Evolutionary conservation across 2,113 vertebrate species (phyloP), one percentile per base, ranked within the genome.

Genomic region (Chaetodon auriga): DNA sequence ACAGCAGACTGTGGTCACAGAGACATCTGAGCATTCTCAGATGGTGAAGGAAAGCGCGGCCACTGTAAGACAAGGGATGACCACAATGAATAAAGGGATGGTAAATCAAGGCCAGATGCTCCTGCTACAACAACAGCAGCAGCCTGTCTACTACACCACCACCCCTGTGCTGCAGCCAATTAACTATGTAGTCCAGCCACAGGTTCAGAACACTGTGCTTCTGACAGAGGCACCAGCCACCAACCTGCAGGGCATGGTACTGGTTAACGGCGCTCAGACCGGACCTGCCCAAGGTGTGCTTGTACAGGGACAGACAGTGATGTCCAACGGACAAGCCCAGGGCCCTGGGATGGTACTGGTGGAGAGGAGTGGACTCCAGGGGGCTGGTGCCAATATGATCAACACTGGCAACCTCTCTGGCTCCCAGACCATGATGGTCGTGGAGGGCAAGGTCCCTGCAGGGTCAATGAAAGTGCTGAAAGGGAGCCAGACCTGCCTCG

Each of bases 81-180:
- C 69, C 18, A 75, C 55, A 19, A n/a, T 82, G 43, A 55, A 66
- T 4, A 5, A 45, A 74, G 78, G 70, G 19, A 66, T 75, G 41
- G 58, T 21, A 51, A 84, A 73, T 62, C 86, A 83, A 71, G 85
- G 83, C 51, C 91, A 92, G 53, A 92, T 93, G 35, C 0, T 95
- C 30, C 7, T 95, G 19, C 7, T 94, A 19, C 87, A 87, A 46
- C 93, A 94, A 43, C 94, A 94, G 48, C 94, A 93, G 75, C 93
- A 94, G 75, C 94, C 93, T 23, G 19, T 95, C 46, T 95, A 92
- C 75, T 93, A 91, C 68, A 83, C 86, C 72, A 83, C 92, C 2
- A 46, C 83, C 11, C 92, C 92, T 6, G 2, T 92, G 13, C 0
- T 94, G 58, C 93, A 94, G 73, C 88, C 92, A 1, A 71, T 91